Percentiles rank a stretch among this genome's conserved stretches.
Evolutionary conservation across 2,888 invertebrate species (phyloP).

Genomic region (Perizoma affinitatum): DNA sequence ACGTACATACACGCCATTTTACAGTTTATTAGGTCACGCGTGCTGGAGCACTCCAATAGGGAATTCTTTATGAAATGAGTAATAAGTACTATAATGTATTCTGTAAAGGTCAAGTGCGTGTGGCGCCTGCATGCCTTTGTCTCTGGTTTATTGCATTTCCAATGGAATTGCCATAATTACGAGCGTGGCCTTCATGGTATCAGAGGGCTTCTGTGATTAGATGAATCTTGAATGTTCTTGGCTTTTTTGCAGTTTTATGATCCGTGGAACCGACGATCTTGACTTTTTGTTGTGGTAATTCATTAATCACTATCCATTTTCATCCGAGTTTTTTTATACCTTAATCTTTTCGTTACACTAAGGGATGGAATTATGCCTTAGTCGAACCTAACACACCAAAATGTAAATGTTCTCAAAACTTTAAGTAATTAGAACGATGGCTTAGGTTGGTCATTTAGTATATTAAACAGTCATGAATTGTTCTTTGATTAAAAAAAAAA

Average conservation of each 20-base stretch:
- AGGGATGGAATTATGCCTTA: too few species aligned
- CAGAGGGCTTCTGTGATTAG: conserved; percentile 46
- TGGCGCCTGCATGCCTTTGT: conserved; percentile 61
- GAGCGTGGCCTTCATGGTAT: conserved; percentile 48
- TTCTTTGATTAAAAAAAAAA: too few species aligned
- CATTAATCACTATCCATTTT: not conserved
- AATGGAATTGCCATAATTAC: conserved; percentile 47
- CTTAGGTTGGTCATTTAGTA: too few species aligned
- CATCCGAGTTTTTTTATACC: too few species aligned
- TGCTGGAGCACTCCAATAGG: conserved; percentile 38
- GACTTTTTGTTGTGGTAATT: conserved; percentile 18
- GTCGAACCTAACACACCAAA: too few species aligned
- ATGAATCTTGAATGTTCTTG: conserved; percentile 38
- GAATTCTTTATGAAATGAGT: conserved; percentile 49
- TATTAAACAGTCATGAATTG: too few species aligned
- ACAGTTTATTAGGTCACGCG: conserved; percentile 42
- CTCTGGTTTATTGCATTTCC: conserved; percentile 56
- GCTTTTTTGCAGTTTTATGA: conserved; percentile 34
- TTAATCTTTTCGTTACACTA: too few species aligned
- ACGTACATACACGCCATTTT: conserved; percentile 32
- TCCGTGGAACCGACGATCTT: conserved; percentile 2
- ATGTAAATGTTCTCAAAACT: too few species aligned
- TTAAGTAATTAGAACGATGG: too few species aligned
- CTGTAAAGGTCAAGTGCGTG: conserved; percentile 62
- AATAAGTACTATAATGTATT: conserved; percentile 12